A percentile compares a stretch with the other conserved stretches of the same genome.
Conservation (phyloP, 2,113 vertebrate species). For the Acrocephalus arundinaceus region DNA sequence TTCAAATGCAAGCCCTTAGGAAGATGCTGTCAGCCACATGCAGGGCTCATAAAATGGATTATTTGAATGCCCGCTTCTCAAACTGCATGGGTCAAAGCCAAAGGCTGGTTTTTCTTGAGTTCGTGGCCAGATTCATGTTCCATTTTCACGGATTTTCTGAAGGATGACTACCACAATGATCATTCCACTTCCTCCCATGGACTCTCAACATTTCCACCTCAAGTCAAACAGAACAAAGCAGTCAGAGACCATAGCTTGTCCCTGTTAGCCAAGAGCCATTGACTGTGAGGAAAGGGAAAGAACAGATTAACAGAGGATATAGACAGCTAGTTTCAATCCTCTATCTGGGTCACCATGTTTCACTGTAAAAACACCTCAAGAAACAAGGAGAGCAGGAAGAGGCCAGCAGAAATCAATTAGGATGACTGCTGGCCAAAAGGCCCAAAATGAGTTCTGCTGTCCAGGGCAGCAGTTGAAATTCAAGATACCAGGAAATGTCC, state of each 20-base stretch:
- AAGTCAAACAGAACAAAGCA: neutral
- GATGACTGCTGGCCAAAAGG: neutral
- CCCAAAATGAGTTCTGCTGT: neutral
- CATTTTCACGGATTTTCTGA: no score
- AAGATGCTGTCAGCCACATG: no score
- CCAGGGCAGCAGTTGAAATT: neutral
- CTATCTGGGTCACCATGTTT: neutral
- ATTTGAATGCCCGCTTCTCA: no score
- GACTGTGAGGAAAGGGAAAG: neutral
- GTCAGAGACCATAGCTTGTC: neutral
- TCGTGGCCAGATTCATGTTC: no score
- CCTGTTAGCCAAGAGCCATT: neutral
- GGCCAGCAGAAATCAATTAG: neutral
- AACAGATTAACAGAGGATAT: neutral
- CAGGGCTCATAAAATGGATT: no score
- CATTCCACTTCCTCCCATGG: no score
- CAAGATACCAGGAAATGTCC: neutral
- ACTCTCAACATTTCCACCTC: neutral
- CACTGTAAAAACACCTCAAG: neutral
- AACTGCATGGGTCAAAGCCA: no score
- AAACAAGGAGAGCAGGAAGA: neutral
- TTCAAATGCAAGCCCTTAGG: no score
- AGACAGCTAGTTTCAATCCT: neutral
- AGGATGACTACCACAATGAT: no score
- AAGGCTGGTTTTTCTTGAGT: no score